Evolutionary conservation across 1,140 invertebrate species (phyloP).

Genomic region (Lepidostoma basale): DNA sequence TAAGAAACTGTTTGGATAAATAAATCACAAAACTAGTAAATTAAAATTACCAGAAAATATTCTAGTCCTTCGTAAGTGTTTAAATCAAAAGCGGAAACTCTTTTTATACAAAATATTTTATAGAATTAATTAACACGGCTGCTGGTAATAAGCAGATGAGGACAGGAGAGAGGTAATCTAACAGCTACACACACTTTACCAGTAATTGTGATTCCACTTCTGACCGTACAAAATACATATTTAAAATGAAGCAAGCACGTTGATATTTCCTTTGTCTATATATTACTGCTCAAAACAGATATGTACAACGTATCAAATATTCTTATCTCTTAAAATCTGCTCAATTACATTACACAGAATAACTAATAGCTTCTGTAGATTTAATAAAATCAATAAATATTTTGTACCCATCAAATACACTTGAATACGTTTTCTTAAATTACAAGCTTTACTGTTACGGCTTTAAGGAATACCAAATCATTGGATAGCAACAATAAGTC

Average conservation of each 20-base stretch:
- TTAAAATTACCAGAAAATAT: too few species aligned
- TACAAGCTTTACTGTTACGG: slow-evolving; percentile 2
- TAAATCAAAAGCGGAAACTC: too few species aligned
- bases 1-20: too few species aligned
- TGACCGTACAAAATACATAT: neutral
- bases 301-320: slow-evolving; percentile 7
- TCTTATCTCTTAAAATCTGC: neutral
- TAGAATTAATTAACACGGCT: too few species aligned
- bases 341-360: neutral
- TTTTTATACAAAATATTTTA: too few species aligned
- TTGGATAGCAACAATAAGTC: slow-evolving; percentile 8
- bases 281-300: slow-evolving; percentile 8
- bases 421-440: slow-evolving; percentile 16
- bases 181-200: too few species aligned
- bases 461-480: slow-evolving; percentile 5
- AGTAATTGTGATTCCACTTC: too few species aligned
- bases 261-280: slow-evolving; percentile 5
- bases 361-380: neutral
- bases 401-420: neutral
- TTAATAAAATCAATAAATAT: slow-evolving; percentile 3
- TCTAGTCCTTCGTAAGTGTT: too few species aligned
- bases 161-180: too few species aligned
- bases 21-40: too few species aligned
- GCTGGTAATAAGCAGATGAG: too few species aligned
- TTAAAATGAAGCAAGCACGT: neutral